Percentiles rank a stretch among this genome's conserved stretches.
phyloP scores from a whole-genome alignment of 2,797 vertebrate species.

The Peromyscus aztecus region DNA sequence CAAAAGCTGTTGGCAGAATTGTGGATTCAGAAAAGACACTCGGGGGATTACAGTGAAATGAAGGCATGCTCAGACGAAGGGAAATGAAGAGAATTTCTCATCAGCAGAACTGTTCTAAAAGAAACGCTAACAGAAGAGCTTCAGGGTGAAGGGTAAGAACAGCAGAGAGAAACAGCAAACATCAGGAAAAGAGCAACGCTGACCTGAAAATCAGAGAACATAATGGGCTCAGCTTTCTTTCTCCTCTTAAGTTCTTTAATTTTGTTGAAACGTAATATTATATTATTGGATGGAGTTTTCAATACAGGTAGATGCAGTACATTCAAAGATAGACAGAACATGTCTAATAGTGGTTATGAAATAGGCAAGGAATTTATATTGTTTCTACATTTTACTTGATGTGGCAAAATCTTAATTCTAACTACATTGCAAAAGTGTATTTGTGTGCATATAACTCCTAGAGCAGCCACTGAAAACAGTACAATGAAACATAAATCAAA shows the following conservation, averaged over 20 bases:
- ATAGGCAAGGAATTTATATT: background rate
- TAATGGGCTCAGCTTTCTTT: background rate
- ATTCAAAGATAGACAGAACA: background rate
- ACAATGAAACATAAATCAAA: background rate
- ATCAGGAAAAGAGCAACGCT: background rate
- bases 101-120: background rate
- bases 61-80: background rate
- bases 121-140: background rate
- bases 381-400: background rate
- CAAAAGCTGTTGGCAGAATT: constrained; percentile 11
- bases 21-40: constrained; percentile 6
- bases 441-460: background rate
- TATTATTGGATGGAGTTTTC: background rate
- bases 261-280: background rate
- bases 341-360: background rate
- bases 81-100: background rate
- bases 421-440: background rate
- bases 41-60: background rate
- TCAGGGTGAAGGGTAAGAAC: background rate
- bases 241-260: background rate
- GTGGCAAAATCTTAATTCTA: background rate
- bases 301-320: background rate
- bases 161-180: background rate
- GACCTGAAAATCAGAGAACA: background rate
- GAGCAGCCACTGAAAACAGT: background rate